Percentiles rank a stretch among this genome's conserved stretches.
These are phyloP conservation scores for Periphyllus acericola DNA, from an alignment of 2,888 invertebrate species.

Conservation along the genomic window DNA sequence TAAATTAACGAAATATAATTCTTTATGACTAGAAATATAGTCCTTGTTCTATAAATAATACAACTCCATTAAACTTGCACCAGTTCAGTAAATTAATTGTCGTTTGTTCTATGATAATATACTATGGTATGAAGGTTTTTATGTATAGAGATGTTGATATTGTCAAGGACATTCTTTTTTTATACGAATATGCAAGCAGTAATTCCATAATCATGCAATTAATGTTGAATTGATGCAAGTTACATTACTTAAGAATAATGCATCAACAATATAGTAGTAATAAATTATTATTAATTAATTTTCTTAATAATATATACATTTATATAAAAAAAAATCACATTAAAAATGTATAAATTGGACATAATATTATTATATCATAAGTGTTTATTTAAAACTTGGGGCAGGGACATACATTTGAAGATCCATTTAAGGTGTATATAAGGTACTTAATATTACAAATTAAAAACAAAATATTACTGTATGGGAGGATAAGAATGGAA, in stretches of 20 bases:
- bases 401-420: neutral
- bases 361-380: conserved; percentile 31
- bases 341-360: conserved; percentile 45
- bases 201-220: neutral
- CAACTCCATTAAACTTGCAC: conserved; percentile 37
- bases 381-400: neutral
- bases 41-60: conserved; percentile 55
- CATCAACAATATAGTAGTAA: conserved; percentile 47
- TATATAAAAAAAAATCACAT: conserved; percentile 33
- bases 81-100: conserved; percentile 13
- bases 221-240: conserved; percentile 33
- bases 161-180: neutral
- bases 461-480: neutral
- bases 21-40: conserved; percentile 56
- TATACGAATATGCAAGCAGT: neutral
- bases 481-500: neutral
- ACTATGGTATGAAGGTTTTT: neutral
- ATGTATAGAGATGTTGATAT: neutral
- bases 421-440: neutral
- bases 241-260: conserved; percentile 36
- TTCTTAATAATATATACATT: conserved; percentile 40
- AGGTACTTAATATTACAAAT: conserved; percentile 21
- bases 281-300: conserved; percentile 48
- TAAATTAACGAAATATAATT: conserved; percentile 59
- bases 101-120: neutral